Evolutionary conservation across 2,113 vertebrate species (phyloP).

Genomic region (Maccullochella peelii): DNA sequence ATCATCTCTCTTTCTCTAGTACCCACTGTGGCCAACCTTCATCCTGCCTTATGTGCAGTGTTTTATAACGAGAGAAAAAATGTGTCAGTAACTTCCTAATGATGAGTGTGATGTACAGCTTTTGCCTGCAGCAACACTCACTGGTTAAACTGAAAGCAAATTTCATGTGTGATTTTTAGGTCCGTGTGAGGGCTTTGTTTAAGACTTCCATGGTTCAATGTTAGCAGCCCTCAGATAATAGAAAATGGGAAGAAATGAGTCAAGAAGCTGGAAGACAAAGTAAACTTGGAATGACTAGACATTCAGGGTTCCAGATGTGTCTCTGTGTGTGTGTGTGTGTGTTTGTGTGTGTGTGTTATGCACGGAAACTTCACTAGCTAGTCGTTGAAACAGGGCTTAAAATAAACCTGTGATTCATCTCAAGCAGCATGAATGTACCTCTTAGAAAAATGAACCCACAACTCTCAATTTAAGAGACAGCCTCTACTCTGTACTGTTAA

Average conservation of each 20-base stretch:
- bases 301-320: constrained; percentile 67
- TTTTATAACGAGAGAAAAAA: constrained; percentile 13
- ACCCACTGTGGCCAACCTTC: constrained; percentile 1
- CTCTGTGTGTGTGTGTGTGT: constrained; percentile 8
- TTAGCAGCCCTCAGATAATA: constrained; percentile 27
- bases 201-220: constrained; percentile 50
- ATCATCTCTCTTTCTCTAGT: constrained; percentile 31
- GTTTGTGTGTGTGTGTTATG: constrained; percentile 18
- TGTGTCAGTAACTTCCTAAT: constrained; percentile 1
- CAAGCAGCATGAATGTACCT: constrained; percentile 53
- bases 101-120: constrained; percentile 11
- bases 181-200: constrained; percentile 16
- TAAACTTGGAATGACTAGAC: constrained; percentile 64
- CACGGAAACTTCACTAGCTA: constrained; percentile 67
- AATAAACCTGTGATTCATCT: constrained; percentile 80
- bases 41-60: constrained; percentile 13
- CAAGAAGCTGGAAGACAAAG: constrained; percentile 74
- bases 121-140: constrained; percentile 8
- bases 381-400: constrained; percentile 54
- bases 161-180: constrained; percentile 5
- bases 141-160: constrained; percentile 30
- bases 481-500: constrained; percentile 14
- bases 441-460: constrained; percentile 38
- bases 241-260: constrained; percentile 72
- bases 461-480: constrained; percentile 31